Base-by-base conservation (phyloP, 2,888 invertebrate species). In the Morpho deidamia region DNA sequence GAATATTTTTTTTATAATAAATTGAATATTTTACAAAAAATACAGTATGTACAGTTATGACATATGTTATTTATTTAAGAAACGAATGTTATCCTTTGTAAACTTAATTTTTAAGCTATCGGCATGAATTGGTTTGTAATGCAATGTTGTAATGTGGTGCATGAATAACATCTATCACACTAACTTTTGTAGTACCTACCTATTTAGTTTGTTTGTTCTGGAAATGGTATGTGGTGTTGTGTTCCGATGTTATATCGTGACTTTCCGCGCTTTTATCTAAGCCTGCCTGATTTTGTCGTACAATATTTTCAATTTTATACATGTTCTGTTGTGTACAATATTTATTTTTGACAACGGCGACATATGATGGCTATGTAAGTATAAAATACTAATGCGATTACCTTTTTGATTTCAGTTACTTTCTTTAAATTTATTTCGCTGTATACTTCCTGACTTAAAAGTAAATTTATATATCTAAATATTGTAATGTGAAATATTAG, bases 91-190 rank as follows among this genome's bases (percentile, higher is more conserved):
- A 33, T 40, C 49, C 35, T 44, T 40, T 42, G 43, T 34, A 45
- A 38, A 11, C 9, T 44, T 52, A 52, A 39, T n/a, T 48, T 48
- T 44, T 49, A 35, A 50, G 37, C 9, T 47, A 47, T 57, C 53
- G 44, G 62, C 60, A 65, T 58, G 60, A 56, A 42, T 47, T 45
- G 44, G 47, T 56, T 51, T 59, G 51, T 55, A 53, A 47, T 56
- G 53, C 61, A 63, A 56, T 67, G 64, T 76, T 73, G 74, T 78
- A 72, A 68, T 71, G 81, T 85, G 88, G 89, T 89, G 89, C 89
- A 89, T 87, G 89, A 89, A 89, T 89, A 89, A 89, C 89, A 89
- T 89, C 89, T 89, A 84, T 85, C 70, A 72, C 70, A 77, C 69
- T 71, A 65, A 49, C 60, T 60, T 51, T 56, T 51, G 8, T 48